Base-by-base conservation (phyloP, 2,888 invertebrate genomes). In the Cryptocheilus praepositus region DNA sequence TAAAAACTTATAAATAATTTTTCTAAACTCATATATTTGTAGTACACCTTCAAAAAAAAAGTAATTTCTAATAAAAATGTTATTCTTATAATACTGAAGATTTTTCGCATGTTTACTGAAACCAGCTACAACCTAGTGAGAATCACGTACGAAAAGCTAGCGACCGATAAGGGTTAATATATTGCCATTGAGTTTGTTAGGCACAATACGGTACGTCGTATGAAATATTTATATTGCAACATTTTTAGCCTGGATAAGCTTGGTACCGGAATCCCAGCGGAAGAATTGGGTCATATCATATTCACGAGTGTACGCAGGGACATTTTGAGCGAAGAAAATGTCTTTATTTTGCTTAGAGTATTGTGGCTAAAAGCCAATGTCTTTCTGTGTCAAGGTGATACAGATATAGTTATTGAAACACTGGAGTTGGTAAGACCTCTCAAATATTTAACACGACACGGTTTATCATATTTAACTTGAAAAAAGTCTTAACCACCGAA, bases 321-420 rank as follows among this genome's bases (percentile, higher is more conserved):
- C 46, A 81, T 90, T 44, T 89, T 90, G 84, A 86, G 85, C 44
- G 88, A 88, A n/a, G 89, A 90, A 61, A 90, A 89, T 81, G 72
- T 83, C 2, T 83, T 84, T 13, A 90, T 91, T 78, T 89, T 90
- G 53, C 84, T 90, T 16, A 86, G 92, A 63, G 89, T 92, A 28
- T 86, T 91, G 55, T 92, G 92, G 92, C 78, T 92, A 15, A 89
- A 91, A 76, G 89, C 91, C n/a, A 90, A 91, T 73, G 84, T 91
- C 65, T 91, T 90, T 65, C 84, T 91, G 62, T 90, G 90, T 69
- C 90, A 90, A 76, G 89, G 90, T 45, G 89, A 91, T 69, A 89
- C 90, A 57, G 89, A 90, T 52, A 82, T 91, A 28, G 91, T 91
- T 0, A 89, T 91, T 36, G 89, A 89, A 71, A 89, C 90, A 8